phyloP scores from a whole-genome alignment of 2,888 invertebrate genomes.

The Coecobrya sp. region DNA sequence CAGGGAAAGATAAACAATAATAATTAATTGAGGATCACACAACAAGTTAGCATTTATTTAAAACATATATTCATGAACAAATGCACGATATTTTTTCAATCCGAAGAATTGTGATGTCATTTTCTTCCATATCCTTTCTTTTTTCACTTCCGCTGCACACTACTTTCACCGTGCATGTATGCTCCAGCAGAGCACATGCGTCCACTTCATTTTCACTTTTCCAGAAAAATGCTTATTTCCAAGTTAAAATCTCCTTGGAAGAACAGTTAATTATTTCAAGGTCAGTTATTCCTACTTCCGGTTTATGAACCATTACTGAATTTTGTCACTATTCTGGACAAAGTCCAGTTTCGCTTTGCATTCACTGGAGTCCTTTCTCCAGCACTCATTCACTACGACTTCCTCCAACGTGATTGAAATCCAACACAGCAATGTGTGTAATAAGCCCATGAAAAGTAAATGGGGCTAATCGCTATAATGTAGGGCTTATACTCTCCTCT shows the following conservation, averaged over 20 bases:
- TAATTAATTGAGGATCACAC: too few species aligned
- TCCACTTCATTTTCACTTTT: slow-evolving; percentile 34
- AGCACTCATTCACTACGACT: slow-evolving; percentile 27
- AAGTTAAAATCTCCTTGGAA: background rate
- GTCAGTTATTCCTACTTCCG: slow-evolving; percentile 62
- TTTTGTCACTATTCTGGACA: background rate
- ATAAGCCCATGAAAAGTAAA: slow-evolving; percentile 80
- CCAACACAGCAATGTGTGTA: slow-evolving; percentile 55
- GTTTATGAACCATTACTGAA: slow-evolving; percentile 1
- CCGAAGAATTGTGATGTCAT: background rate
- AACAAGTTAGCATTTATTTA: too few species aligned
- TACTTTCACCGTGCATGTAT: slow-evolving; percentile 58
- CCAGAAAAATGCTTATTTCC: background rate
- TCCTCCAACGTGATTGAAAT: slow-evolving; percentile 34
- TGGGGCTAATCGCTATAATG: slow-evolving; percentile 81
- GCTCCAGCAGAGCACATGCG: slow-evolving; percentile 62
- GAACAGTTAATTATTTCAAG: slow-evolving; percentile 51
- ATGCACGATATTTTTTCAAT: background rate
- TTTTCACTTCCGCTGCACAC: slow-evolving; percentile 55
- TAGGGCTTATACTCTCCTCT: slow-evolving; percentile 66
- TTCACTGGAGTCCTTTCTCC: slow-evolving; percentile 19
- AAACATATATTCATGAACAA: too few species aligned
- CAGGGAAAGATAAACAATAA: too few species aligned
- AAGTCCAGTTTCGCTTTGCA: background rate
- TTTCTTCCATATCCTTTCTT: background rate